Evolutionary conservation across 2,888 invertebrate genomes (phyloP).

Genomic region (Pandemis cinnamomeana): DNA sequence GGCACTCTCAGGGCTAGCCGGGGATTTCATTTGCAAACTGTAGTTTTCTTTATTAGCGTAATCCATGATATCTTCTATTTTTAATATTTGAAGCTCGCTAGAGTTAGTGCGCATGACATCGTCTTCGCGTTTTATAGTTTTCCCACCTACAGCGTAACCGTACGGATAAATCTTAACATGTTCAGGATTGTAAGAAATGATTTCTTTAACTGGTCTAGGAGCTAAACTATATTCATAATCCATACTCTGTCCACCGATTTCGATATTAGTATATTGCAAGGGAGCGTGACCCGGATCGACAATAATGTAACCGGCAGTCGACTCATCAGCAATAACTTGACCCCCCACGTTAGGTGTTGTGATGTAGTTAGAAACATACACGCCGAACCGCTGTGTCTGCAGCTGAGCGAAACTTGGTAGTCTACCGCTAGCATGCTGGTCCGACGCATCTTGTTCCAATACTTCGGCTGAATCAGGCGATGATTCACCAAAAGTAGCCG

Average conservation of each 20-base stretch:
- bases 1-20: constrained; percentile 78
- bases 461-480: constrained; percentile 77
- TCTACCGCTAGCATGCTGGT: constrained; percentile 74
- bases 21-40: constrained; percentile 77
- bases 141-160: constrained; percentile 71
- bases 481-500: constrained; percentile 93
- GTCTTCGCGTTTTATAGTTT: constrained; percentile 74
- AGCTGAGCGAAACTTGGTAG: constrained; percentile 88
- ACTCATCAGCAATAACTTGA: constrained; percentile 84
- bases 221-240: constrained; percentile 77
- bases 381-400: constrained; percentile 84
- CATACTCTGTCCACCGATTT: constrained; percentile 63
- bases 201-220: constrained; percentile 68
- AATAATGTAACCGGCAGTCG: constrained; percentile 79
- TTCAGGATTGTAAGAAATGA: constrained; percentile 69
- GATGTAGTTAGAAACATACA: constrained; percentile 84
- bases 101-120: constrained; percentile 64
- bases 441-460: constrained; percentile 78
- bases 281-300: constrained; percentile 74
- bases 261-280: constrained; percentile 69
- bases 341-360: constrained; percentile 91
- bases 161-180: constrained; percentile 70
- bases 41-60: constrained; percentile 83
- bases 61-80: constrained; percentile 81
- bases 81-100: constrained; percentile 72